A percentile compares a stretch with the other conserved stretches of the same genome.
These are phyloP conservation scores for Microtus obscurus DNA, from an alignment of 2,797 vertebrate genomes.

Conservation along the genomic window DNA sequence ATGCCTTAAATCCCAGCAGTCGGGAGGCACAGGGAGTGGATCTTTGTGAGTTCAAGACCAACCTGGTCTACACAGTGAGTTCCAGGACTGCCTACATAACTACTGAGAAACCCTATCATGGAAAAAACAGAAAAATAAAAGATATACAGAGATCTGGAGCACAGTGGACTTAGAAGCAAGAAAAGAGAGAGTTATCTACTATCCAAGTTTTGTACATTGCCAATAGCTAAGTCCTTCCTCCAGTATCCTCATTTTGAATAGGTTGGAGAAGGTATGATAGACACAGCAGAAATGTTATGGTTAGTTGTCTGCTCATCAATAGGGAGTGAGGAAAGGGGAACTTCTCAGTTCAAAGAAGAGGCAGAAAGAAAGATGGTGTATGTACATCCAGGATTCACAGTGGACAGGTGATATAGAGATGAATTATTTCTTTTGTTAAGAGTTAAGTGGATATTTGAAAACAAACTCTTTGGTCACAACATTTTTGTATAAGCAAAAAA, in stretches of 20 bases:
- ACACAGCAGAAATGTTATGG: not conserved
- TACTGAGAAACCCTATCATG: no score
- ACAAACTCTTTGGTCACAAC: not conserved
- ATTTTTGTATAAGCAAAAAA: slow-evolving; percentile 55
- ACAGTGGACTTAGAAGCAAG: not conserved
- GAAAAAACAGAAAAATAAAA: no score
- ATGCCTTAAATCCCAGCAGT: no score
- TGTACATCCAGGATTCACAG: fast-evolving
- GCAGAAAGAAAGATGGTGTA: no score
- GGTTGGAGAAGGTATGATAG: fast-evolving
- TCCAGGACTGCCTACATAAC: no score
- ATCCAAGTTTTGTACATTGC: not conserved
- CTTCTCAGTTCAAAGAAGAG: not conserved
- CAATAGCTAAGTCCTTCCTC: not conserved
- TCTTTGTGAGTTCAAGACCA: no score
- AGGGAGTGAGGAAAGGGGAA: not conserved
- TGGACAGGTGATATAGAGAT: no score
- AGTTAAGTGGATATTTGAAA: not conserved
- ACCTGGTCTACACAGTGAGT: no score
- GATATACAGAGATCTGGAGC: not conserved
- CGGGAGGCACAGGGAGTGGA: no score
- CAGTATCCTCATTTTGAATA: fast-evolving
- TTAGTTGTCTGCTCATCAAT: not conserved
- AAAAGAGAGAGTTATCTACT: not conserved
- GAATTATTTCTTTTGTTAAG: slow-evolving; percentile 45